Percentiles rank a stretch among this genome's conserved stretches.
These are phyloP conservation scores for Steatocranus sp. DNA, from an alignment of 2,797 vertebrate genomes.

Conservation along the genomic window DNA sequence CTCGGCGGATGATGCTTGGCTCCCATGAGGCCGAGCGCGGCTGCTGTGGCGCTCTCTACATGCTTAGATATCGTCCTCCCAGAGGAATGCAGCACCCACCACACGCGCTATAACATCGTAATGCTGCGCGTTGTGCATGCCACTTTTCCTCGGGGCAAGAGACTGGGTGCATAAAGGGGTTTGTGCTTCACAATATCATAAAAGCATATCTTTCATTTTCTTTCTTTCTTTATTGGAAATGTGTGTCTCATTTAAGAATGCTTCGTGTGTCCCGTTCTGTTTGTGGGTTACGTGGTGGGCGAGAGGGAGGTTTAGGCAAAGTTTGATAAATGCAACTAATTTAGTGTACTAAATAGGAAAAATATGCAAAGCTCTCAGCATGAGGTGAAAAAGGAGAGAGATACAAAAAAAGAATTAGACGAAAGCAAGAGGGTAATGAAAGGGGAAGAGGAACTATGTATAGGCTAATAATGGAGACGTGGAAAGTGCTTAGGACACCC, in stretches of 20 bases:
- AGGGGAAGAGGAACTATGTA: not conserved
- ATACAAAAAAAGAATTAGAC: not conserved
- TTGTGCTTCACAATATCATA: not conserved
- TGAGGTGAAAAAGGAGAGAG: slow-evolving; percentile 4
- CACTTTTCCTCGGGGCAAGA: slow-evolving; percentile 19
- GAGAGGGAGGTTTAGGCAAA: not conserved
- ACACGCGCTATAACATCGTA: not conserved
- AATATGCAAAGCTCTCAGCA: slow-evolving; percentile 36
- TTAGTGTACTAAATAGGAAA: slow-evolving; percentile 18
- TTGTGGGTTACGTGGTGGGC: not conserved
- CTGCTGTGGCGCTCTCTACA: slow-evolving; percentile 23
- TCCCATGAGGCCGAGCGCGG: slow-evolving; percentile 48
- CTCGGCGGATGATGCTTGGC: slow-evolving; percentile 33
- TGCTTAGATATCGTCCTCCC: slow-evolving; percentile 36
- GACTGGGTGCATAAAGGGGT: slow-evolving; percentile 14
- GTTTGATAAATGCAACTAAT: slow-evolving; percentile 39
- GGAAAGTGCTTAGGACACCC: not conserved
- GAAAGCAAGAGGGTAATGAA: not conserved
- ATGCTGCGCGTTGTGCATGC: slow-evolving; percentile 10
- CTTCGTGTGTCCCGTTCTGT: not conserved
- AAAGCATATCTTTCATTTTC: not conserved
- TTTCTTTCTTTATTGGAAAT: not conserved
- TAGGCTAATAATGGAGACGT: slow-evolving; percentile 6
- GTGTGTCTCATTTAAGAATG: not conserved
- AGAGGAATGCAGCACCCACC: slow-evolving; percentile 15